phyloP scores from a whole-genome alignment of 2,888 invertebrate genomes.

The Apamea epomidion region DNA sequence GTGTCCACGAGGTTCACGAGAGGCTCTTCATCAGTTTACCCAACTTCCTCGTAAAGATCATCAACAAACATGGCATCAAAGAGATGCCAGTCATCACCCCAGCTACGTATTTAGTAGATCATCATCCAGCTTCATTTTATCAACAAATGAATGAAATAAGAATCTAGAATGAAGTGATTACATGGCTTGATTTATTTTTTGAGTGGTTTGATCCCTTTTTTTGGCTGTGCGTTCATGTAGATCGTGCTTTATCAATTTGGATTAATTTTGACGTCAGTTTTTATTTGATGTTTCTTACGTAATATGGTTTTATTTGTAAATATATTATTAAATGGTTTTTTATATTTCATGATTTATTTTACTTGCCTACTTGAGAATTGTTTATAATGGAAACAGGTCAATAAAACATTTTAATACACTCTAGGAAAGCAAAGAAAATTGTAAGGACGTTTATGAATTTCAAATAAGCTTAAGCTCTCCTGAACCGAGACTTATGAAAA shows the following conservation, averaged over 20 bases:
- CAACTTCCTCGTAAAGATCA: constrained; percentile 95
- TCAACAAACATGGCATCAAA: constrained; percentile 95
- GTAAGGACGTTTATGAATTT: too few species aligned
- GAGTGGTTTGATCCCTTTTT: not conserved
- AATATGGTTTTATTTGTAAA: constrained; percentile 27
- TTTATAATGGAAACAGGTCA: not conserved
- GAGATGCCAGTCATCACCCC: constrained; percentile 92
- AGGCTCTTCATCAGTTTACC: constrained; percentile 97
- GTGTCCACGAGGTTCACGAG: constrained; percentile 96
- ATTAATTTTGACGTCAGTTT: not conserved
- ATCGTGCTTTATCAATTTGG: constrained; percentile 4
- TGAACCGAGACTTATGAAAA: not conserved
- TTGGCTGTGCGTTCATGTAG: not conserved
- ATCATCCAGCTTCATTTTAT: not conserved
- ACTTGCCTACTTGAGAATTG: not conserved
- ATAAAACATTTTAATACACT: too few species aligned
- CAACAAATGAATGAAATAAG: not conserved
- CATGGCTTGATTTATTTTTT: not conserved
- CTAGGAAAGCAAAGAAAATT: too few species aligned
- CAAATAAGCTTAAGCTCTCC: not conserved
- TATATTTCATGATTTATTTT: not conserved
- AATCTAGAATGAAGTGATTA: not conserved
- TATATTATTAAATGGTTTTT: not conserved
- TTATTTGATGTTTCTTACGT: not conserved
- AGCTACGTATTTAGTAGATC: constrained; percentile 46